Conservation (phyloP, 2,113 vertebrate genomes). For the Cyprinodon variegatus region DNA sequence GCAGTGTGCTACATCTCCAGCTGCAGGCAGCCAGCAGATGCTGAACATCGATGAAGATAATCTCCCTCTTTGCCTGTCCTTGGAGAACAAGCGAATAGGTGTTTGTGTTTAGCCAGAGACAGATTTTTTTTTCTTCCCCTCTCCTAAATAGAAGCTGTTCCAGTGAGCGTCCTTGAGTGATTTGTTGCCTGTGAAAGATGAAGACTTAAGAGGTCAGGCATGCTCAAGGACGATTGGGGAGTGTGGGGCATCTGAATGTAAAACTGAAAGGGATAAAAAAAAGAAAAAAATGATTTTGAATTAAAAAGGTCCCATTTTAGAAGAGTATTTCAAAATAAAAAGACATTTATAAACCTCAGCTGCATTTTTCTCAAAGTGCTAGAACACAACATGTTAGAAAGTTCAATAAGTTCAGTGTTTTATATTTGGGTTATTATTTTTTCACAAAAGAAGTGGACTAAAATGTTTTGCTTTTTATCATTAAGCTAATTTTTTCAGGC, state of each 20-base stretch:
- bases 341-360: too few relatives aligned
- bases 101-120: conserved; percentile 34
- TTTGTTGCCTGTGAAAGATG: conserved; percentile 42
- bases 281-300: background rate
- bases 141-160: conserved; percentile 18
- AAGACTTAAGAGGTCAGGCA: conserved; percentile 39
- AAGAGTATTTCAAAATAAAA: background rate
- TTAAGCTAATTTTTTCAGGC: background rate
- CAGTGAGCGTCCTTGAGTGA: conserved; percentile 31
- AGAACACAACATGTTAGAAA: background rate
- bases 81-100: conserved; percentile 32
- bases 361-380: too few relatives aligned
- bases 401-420: background rate
- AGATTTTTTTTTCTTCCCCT: conserved; percentile 6
- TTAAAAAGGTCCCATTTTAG: background rate
- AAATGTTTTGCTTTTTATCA: background rate
- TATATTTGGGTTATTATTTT: background rate
- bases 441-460: background rate
- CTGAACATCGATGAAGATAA: conserved; percentile 26
- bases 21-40: background rate
- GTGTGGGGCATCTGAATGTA: conserved; percentile 15
- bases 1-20: conserved; percentile 28
- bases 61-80: conserved; percentile 43
- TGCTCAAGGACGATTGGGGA: conserved; percentile 47
- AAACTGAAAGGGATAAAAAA: background rate